Evolutionary conservation across 2,797 vertebrate genomes (phyloP), one percentile per base, ranked within the genome.

Genomic region (Pteronotus mesoamericanus): DNA sequence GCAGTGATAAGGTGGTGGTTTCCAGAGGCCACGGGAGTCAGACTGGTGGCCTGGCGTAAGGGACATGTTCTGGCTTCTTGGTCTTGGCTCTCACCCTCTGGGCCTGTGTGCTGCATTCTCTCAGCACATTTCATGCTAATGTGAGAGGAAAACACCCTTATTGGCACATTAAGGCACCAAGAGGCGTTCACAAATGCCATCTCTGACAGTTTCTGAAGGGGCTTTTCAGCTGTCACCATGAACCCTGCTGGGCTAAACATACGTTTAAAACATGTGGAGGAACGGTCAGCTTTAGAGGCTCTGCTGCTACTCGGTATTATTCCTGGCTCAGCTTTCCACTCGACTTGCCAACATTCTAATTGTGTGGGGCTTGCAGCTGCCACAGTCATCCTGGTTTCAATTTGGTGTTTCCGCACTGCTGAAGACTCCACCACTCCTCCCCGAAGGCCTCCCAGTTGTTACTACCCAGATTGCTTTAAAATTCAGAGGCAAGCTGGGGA

Each of bases 181-280:
- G 83, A 94, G 78, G 64, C 32, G 46, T 95, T 92, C 92, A 77
- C 64, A 94, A 84, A 94, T 88, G 68, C 77, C 78, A 18, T 80
- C 64, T 55, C 79, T 85, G 88, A 93, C 68, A 93, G 96, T 72
- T 95, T 96, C 95, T 72, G 92, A 86, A 94, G 83, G 85, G 86
- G 51, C 69, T 95, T 94, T 82, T 95, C 93, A 97, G 94, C 96
- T 97, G 96, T 96, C 89, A 77, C 48, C 75, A 42, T 57, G 90
- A 92, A 61, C 85, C 83, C 89, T 69, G 86, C 90, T 86, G 94
- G 74, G 86, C 69, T 95, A 93, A 97, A 77, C 97, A 93, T 96
- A 89, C 78, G 96, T 61, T 96, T 82, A 51, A 89, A 96, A 95
- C 95, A 94, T 95, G 97, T 89, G 96, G 90, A 57, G 48, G 94